Base-by-base conservation (phyloP, 1,140 invertebrate genomes). In the Eulimnadia texana region DNA sequence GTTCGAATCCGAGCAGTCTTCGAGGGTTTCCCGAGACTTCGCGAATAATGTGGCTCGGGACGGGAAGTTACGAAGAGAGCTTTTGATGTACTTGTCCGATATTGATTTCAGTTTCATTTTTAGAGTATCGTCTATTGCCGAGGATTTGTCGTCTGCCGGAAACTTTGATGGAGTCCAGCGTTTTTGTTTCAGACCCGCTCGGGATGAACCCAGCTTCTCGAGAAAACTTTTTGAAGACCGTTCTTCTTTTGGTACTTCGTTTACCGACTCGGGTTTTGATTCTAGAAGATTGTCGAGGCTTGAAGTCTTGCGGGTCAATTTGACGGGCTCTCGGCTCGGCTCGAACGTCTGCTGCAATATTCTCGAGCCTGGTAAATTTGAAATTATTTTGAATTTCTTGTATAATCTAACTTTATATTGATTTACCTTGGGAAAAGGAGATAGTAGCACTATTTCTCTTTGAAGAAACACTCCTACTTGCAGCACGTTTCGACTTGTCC, bases 1-100 rank as follows among this genome's bases (percentile, higher is more conserved):
- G 13, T 84, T 73, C 6, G 33, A 9, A 9, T 42, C 49, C 84
- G 68, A 70, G 84, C 82, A 22, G 79, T 16, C 11, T 55, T 28
- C 1, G 27, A 29, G 23, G 50, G 50, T n/a, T 13, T 24, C 1
- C 33, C 50, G 1, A 22, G 20, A 16, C 53, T 51, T 29, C 24
- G 52, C 28, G 20, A 53, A 20, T 9, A 42, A 42, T 42, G 33
- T 16, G 16, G 33, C 33, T 42, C 6, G 33, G 6, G 33, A 9
- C 33, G 33, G 33, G 33, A 42, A 16, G 33, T 6, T 42, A 16
- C 6, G 6, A 16, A 42, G 33, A 9, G 33, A 42, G 6, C 16
- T 42, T 22, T 54, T 52, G 49, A 61, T 50, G 60, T 61, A 61
- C 51, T 54, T 61, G 49, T 61, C 60, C 49, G 60, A 52, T 11